Conservation (phyloP, 2,113 vertebrate species). For the Seriola rivoliana region DNA sequence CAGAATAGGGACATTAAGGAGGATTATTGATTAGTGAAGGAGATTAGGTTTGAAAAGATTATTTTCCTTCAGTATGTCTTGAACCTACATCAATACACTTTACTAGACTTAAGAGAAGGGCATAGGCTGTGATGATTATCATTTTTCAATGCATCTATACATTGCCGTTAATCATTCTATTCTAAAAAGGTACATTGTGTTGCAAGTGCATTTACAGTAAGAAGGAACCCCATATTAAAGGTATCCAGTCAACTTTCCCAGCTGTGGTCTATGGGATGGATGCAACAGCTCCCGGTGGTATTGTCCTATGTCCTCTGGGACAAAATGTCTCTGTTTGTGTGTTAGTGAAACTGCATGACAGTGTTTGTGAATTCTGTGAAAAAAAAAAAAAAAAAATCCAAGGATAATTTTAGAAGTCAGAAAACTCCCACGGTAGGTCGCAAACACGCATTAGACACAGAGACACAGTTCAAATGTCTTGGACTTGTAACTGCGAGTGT, state of each 20-base stretch:
- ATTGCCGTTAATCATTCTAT: not conserved
- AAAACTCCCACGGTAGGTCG: slow-evolving; percentile 45
- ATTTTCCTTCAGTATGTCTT: not conserved
- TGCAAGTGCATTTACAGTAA: not conserved
- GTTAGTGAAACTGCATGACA: not conserved
- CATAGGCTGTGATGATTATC: not conserved
- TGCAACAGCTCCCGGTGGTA: slow-evolving; percentile 30
- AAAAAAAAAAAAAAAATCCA: not conserved
- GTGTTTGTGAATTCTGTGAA: slow-evolving; percentile 35
- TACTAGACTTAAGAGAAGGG: not conserved
- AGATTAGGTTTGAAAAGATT: slow-evolving; percentile 20
- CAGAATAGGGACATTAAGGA: slow-evolving; percentile 3
- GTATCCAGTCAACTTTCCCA: slow-evolving; percentile 3
- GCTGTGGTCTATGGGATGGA: slow-evolving; percentile 16
- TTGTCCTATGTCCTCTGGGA: slow-evolving; percentile 15
- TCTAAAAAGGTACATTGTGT: not conserved
- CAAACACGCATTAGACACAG: slow-evolving; percentile 30
- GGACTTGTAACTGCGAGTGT: not conserved
- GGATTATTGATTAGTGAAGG: slow-evolving; percentile 46
- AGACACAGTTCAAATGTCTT: not conserved
- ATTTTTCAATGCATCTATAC: not conserved
- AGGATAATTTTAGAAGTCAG: slow-evolving; percentile 54
- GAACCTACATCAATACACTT: too few relatives aligned
- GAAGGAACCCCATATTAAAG: not conserved
- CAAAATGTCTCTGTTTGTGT: not conserved